Evolutionary conservation across 2,113 vertebrate genomes (phyloP), one percentile per base, ranked within the genome.

Genomic region (Mastomys natalensis): DNA sequence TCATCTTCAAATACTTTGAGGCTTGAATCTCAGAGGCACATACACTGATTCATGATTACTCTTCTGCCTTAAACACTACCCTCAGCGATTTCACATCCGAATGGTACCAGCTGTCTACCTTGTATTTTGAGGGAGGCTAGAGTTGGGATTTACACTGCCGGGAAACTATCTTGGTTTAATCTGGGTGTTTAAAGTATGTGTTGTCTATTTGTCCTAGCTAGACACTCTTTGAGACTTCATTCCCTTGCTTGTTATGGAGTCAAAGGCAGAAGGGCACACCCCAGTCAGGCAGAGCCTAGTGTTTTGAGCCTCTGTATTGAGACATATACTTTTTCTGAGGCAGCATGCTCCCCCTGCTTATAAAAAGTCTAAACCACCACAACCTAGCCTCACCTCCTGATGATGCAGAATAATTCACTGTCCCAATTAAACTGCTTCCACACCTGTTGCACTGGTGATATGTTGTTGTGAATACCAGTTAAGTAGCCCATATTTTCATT

Each of bases 341-440:
- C 53, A 58, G n/a, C 10, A 6, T 43, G 29, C 45, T 85, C 85
- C 82, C 66, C 37, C 13, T 88, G 24, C 81, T 89, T 95, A 68
- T 43, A 72, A 76, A 95, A 58, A 95, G 90, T 76, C 66, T 98
- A 70, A 78, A 51, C 43, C 66, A 78, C n/a, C 29, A 81, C 74
- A 78, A 81, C 29, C 60, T 55, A n/a, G 76, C 48, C 37, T 90
- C 62, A 62, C 45, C 76, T 97, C 70, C 74, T 90, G 73, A n/a
- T 77, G 80, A 72, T 81, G 58, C 15, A 74, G 55, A 96, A 93
- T 91, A 95, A 97, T 96, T 93, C 43, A 90, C 90, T 26, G 55
- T 62, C 94, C 96, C 92, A 96, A 66, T 94, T 96, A 93, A 94
- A 90, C 17, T 73, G 31, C 7, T 86, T 84, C 55, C 45, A 89